These are phyloP conservation scores for Amblyraja radiata DNA, from an alignment of 2,797 vertebrate species.

Conservation along the genomic window DNA sequence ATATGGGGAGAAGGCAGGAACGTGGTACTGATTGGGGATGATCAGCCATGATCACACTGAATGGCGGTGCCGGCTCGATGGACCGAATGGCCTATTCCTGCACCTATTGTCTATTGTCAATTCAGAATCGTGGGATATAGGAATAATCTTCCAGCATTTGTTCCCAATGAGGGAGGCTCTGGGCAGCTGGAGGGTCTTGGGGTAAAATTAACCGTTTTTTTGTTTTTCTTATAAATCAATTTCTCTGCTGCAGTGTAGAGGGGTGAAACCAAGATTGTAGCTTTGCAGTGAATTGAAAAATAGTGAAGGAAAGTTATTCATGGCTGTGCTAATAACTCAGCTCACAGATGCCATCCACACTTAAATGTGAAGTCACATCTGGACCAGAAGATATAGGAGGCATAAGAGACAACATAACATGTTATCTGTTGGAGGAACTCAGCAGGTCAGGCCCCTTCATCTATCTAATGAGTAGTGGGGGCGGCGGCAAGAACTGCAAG, in stretches of 20 bases:
- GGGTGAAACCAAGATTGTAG: not conserved
- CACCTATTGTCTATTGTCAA: no score
- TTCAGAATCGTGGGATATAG: not conserved
- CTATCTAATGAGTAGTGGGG: no score
- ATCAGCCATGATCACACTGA: no score
- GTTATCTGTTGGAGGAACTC: no score
- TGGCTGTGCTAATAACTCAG: not conserved
- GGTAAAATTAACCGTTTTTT: not conserved
- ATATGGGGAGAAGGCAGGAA: no score
- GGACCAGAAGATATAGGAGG: not conserved
- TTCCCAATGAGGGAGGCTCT: not conserved
- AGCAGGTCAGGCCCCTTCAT: no score
- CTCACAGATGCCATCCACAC: not conserved
- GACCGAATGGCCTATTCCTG: no score
- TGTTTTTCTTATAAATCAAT: not conserved
- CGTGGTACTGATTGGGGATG: no score
- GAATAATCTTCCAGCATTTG: not conserved
- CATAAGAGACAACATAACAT: no score
- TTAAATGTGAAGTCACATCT: not conserved
- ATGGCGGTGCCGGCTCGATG: no score
- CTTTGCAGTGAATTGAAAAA: not conserved
- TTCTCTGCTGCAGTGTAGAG: not conserved
- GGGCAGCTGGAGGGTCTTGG: not conserved
- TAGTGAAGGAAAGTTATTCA: not conserved
- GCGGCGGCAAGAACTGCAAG: no score